Evolutionary conservation across 1,140 invertebrate genomes (phyloP), one percentile per base, ranked within the genome.

Genomic region (Pristionchus pacificus): DNA sequence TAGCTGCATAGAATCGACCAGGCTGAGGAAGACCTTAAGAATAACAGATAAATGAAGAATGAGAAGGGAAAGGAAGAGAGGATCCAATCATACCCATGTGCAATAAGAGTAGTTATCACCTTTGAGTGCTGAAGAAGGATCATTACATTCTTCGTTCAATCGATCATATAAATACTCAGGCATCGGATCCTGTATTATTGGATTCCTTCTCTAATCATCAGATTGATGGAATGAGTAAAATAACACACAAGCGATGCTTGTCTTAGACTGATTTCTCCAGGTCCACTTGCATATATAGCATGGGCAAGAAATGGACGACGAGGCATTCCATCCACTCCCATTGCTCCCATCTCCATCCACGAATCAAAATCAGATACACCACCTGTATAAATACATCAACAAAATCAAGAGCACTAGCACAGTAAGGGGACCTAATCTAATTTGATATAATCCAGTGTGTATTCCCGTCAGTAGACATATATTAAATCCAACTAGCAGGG

Each of bases 401-500:
- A 13, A 57, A 57, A 32, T 66, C 65, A 57, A 66, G 59, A 57
- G 59, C 49, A 57, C 68, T 86, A 85, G 76, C 85, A 85, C 29
- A 88, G 88, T 78, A 88, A 87, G 84, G 95, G 98, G 77, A 98
- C 98, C 82, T 98, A 98, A 38, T 90, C 91, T 0, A 98, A 86
- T 0, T 95, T 95, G 83, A 92, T 95, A 79, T 98, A 95, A 87
- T 98, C 96, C 1, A 98, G 85, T n/a, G 98, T 85, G 78, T 98
- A 98, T 84, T 98, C 98, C 84, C 99, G 95, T 30, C 98, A 86
- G 78, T 98, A 98, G 85, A 58, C 15, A 19, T 58, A 28, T 58
- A 19, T 0, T 57, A 57, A n/a, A 66, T 57, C n/a, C 57, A 15
- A 24, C 65, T 57, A 29, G 65, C 65, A 28, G 65, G 65, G 24